phyloP scores from a whole-genome alignment of 1,140 invertebrate species.

The Cyphomyrmex costatus region DNA sequence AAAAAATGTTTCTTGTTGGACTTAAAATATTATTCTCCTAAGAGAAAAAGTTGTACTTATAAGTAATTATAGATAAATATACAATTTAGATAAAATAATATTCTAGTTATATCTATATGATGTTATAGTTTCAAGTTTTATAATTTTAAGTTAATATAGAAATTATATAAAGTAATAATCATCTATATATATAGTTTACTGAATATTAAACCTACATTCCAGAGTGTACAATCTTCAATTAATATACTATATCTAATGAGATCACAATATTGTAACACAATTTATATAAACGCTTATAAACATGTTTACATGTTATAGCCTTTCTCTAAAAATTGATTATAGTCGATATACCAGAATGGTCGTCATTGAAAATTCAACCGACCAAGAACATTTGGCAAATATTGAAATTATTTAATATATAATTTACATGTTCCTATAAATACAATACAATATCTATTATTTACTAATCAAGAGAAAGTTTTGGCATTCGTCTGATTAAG shows the following conservation, averaged over 20 bases:
- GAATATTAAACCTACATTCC: conserved; percentile 16
- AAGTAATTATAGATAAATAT: not conserved
- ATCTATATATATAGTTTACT: conserved; percentile 2
- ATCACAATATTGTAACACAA: conserved; percentile 69
- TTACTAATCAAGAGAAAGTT: conserved; percentile 61
- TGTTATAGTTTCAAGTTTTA: not conserved
- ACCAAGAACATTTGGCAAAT: conserved; percentile 66
- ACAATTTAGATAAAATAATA: conserved; percentile 8
- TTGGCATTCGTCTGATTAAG: conserved; percentile 66
- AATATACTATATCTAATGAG: conserved; percentile 71
- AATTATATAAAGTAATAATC: conserved; percentile 9
- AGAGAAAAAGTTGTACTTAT: conserved; percentile 4
- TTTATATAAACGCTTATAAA: conserved; percentile 50
- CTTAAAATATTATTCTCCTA: conserved; percentile 1
- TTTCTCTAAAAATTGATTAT: conserved; percentile 38
- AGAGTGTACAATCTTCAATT: conserved; percentile 57
- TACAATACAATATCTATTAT: conserved; percentile 4
- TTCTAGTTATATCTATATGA: not conserved
- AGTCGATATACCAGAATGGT: conserved; percentile 45
- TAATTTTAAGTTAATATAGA: not conserved
- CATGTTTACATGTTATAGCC: conserved; percentile 39
- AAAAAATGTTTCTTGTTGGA: not conserved
- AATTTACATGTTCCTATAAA: conserved; percentile 18
- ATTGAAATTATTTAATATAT: conserved; percentile 47
- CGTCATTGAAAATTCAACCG: conserved; percentile 14